A percentile compares a stretch with the other conserved stretches of the same genome.
phyloP scores from a whole-genome alignment of 2,888 invertebrate species.

The Druceiella hillmani region DNA sequence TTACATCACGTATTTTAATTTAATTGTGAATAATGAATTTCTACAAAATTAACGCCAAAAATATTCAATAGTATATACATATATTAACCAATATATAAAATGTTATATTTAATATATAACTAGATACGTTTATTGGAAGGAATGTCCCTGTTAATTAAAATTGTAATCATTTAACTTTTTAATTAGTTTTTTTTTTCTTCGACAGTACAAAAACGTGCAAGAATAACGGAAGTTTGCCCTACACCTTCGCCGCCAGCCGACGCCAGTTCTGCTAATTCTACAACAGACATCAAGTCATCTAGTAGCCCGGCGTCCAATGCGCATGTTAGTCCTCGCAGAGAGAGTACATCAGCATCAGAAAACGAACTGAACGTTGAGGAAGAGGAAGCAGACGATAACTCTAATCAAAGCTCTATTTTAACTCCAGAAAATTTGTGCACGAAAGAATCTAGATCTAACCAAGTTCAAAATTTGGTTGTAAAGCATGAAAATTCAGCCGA shows the following conservation, averaged over 20 bases:
- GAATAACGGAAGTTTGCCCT: constrained; percentile 44
- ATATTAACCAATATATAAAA: too few species aligned
- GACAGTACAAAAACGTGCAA: constrained; percentile 47
- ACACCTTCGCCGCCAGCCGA: constrained; percentile 39
- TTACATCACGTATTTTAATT: too few species aligned
- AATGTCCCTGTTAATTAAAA: too few species aligned
- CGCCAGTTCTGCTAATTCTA: constrained; percentile 24
- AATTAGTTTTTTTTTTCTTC: constrained; percentile 29
- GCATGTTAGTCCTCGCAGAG: constrained; percentile 40
- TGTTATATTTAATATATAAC: too few species aligned
- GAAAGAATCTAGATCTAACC: constrained; percentile 55
- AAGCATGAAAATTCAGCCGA: constrained; percentile 45
- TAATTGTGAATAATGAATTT: too few species aligned
- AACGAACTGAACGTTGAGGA: constrained; percentile 54
- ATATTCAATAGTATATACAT: too few species aligned
- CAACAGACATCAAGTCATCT: constrained; percentile 36
- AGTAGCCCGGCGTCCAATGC: constrained; percentile 32
- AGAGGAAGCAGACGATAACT: constrained; percentile 44
- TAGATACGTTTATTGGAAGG: too few species aligned
- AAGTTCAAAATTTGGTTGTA: constrained; percentile 43
- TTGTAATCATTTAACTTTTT: too few species aligned
- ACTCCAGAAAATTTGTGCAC: constrained; percentile 79
- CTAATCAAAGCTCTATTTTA: constrained; percentile 43
- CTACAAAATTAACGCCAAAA: too few species aligned
- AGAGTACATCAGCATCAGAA: constrained; percentile 38